Percentiles rank a stretch among this genome's conserved stretches.
Evolutionary conservation across 2,113 vertebrate species (phyloP).

Genomic region (Ornithorhynchus anatinus): DNA sequence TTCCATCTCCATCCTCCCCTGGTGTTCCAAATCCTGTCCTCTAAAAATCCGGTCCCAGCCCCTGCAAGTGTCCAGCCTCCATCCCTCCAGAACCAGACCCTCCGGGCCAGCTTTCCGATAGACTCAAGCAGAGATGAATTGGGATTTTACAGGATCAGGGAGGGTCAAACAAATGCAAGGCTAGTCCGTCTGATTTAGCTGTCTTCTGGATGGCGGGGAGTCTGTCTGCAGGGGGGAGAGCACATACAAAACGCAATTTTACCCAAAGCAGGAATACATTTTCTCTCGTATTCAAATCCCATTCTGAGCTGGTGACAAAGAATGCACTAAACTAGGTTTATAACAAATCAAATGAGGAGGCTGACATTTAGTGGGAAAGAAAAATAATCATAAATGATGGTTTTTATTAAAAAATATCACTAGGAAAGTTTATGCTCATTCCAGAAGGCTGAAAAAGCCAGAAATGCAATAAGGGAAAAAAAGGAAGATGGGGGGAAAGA

Average conservation of each 20-base stretch:
- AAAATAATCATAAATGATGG: conserved; percentile 64
- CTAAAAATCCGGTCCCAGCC: too few relatives aligned
- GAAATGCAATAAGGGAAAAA: conserved; percentile 53
- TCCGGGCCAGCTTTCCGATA: too few relatives aligned
- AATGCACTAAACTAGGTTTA: background rate
- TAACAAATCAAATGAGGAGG: conserved; percentile 32
- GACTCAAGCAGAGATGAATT: too few relatives aligned
- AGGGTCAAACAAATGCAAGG: too few relatives aligned
- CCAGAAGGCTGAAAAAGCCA: conserved; percentile 20
- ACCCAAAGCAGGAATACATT: background rate
- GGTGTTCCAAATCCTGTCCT: too few relatives aligned
- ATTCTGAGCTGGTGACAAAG: background rate
- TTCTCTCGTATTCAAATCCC: background rate
- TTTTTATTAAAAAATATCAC: conserved; percentile 71
- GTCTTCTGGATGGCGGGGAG: fast-evolving
- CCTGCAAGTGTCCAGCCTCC: too few relatives aligned
- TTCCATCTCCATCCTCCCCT: too few relatives aligned
- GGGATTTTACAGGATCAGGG: too few relatives aligned
- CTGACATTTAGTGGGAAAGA: conserved; percentile 34
- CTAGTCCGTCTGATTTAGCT: too few relatives aligned
- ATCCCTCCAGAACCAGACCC: too few relatives aligned
- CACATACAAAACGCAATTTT: background rate
- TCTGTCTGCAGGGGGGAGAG: background rate
- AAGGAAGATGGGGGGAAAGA: conserved; percentile 1
- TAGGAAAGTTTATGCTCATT: conserved; percentile 49